Base-by-base conservation (phyloP, 2,888 invertebrate species). In the Epistrophe eligans region DNA sequence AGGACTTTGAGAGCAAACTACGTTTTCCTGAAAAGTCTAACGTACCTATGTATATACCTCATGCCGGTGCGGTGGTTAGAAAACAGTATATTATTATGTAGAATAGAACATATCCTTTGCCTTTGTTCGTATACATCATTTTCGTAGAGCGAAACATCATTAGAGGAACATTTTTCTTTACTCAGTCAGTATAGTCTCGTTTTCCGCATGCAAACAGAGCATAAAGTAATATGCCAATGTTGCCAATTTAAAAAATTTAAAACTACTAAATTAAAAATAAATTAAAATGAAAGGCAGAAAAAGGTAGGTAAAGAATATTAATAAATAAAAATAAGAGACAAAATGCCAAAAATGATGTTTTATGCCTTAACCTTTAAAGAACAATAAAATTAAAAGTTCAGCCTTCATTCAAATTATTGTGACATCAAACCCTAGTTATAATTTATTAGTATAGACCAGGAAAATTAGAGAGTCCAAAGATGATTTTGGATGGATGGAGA, bases 151-250 rank as follows among this genome's bases (percentile, higher is more conserved):
- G 52, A 64, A 82, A 81, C 73, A 85, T 85, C 85, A 79, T 85
- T 85, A 85, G 77, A 74, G 58, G 58, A 62, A 38, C 6, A 71
- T 77, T 85, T 85, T 81, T 81, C 64, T 73, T 73, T 60, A 32
- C 74, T 40, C 9, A 15, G 43, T 38, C 50, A 24, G 48, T 11
- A 43, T 60, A 38, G 72, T 48, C 43, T 43, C 11, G 40, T 28
- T 40, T 24, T 40, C 43, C 11, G 5, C 28, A 70, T 55, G 24
- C 55, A 55, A 55, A 67, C 28, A 35, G 17, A 35, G 35, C 15
- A 40, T 13, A 67, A 15, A 40, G 40, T 28, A 35, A 67, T 19
- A 38, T 0, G 13, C 7, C 35, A 50, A 5, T 17, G 40, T 28
- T 70, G 48, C 70, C 70, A 70, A 1, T 17, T 24, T 19, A 5